Base-by-base conservation (phyloP, 2,888 invertebrate species). In the Nomada ferruginata region DNA sequence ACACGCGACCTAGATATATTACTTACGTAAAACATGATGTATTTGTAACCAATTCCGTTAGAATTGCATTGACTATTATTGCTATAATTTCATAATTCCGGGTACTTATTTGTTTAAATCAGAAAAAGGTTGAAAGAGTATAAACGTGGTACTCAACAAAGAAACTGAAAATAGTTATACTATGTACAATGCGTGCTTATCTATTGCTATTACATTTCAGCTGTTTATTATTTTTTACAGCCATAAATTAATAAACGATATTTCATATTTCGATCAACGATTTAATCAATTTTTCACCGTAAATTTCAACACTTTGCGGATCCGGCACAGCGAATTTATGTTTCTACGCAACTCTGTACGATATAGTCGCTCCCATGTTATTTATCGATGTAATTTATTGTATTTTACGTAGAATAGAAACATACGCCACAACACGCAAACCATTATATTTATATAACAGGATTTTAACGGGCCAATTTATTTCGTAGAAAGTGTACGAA, bases 321-420 rank as follows among this genome's bases (percentile, higher is more conserved):
- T 65, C 78, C 73, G 76, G 52, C 13, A 26, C 47, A 36, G 18
- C 59, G 53, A 60, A 83, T 72, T 71, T 80, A 73, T 74, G 59
- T 55, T 78, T 78, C 79, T 84, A 80, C 78, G 79, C 78, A 80
- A 72, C 72, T 52, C 50, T 59, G 76, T 68, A 57, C 55, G 65
- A 52, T 73, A 78, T 55, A 83, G 61, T 61, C 57, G 53, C 60
- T 74, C 55, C 15, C 61, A 42, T 59, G 76, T 63, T 60, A 77
- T 77, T 63, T 78, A 82, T 82, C 55, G 82, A 60, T 66, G 78
- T 78, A 80, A 80, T 78, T 80, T 80, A 80, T 78, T 78, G 79
- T 80, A 80, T 78, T 80, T 78, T 77, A 76, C 71, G 63, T 71
- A 72, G 66, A 78, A 72, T 78, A 66, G 65, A 78, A 80, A 68